phyloP scores from a whole-genome alignment of 2,113 vertebrate species.

The Oenanthe melanoleuca region DNA sequence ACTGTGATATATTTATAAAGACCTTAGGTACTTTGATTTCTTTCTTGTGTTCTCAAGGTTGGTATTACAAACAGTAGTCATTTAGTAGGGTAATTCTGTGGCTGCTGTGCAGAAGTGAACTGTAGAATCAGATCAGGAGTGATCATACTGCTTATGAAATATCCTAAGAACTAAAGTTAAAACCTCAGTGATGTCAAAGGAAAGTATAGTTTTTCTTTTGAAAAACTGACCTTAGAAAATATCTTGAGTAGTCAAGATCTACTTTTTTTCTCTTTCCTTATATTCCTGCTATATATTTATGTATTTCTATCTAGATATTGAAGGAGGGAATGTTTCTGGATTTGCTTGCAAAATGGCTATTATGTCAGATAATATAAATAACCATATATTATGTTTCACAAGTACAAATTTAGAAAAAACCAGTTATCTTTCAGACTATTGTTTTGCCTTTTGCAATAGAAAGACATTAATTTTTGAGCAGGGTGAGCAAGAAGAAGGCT shows the following conservation, averaged over 20 bases:
- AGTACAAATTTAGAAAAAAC: constrained; percentile 3
- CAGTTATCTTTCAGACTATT: constrained; percentile 30
- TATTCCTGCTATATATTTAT: constrained; percentile 61
- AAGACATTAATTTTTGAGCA: background rate
- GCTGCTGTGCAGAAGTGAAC: background rate
- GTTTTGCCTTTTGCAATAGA: background rate
- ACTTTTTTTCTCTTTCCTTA: constrained; percentile 47
- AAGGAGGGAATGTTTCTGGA: background rate
- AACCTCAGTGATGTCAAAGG: background rate
- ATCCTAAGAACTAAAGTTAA: background rate
- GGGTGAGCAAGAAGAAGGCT: background rate
- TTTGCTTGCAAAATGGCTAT: constrained; percentile 43
- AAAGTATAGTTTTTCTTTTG: constrained; percentile 37
- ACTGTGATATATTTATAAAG: background rate
- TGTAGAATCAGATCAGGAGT: background rate
- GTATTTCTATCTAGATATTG: constrained; percentile 30
- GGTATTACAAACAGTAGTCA: constrained; percentile 25
- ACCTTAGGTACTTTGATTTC: background rate
- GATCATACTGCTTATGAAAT: background rate
- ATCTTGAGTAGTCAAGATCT: background rate
- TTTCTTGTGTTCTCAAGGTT: constrained; percentile 13
- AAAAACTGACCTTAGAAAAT: constrained; percentile 10
- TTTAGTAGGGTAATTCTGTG: constrained; percentile 13
- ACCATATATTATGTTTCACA: constrained; percentile 40
- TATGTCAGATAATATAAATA: constrained; percentile 43